phyloP scores from a whole-genome alignment of 1,140 invertebrate genomes.

The Lethrus apterus region DNA sequence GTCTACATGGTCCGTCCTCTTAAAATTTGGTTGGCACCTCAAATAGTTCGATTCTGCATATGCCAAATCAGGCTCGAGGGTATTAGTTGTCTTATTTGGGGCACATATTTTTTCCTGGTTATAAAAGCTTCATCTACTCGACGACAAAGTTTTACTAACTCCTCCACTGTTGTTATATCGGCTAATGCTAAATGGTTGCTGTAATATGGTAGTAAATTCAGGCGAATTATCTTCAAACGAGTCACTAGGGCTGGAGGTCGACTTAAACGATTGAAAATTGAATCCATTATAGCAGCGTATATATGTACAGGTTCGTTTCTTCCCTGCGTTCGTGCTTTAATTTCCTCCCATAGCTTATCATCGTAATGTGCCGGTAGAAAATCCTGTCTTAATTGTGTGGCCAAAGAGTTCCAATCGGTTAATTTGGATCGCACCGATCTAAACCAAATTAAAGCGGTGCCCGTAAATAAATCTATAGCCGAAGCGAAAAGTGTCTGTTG shows the following conservation, averaged over 20 bases:
- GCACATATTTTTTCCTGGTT: too few species aligned
- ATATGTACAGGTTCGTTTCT: conserved; percentile 28
- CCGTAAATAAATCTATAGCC: too few species aligned
- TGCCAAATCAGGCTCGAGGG: too few species aligned
- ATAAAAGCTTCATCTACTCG: too few species aligned
- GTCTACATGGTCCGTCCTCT: too few species aligned
- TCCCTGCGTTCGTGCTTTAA: conserved; percentile 29
- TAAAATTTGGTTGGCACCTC: too few species aligned
- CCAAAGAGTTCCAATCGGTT: conserved; percentile 7
- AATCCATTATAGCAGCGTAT: conserved; percentile 32
- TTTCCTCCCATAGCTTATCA: conserved; percentile 31
- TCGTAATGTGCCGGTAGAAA: conserved; percentile 26
- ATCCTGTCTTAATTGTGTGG: conserved; percentile 5
- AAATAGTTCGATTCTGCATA: too few species aligned
- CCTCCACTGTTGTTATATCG: not conserved
- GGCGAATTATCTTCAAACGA: not conserved
- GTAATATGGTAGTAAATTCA: not conserved
- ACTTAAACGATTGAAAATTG: conserved; percentile 33
- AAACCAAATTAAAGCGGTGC: too few species aligned
- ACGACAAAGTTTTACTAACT: not conserved
- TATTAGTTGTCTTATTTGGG: too few species aligned
- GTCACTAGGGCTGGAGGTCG: conserved; percentile 21
- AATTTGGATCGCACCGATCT: too few species aligned
- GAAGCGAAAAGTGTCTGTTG: too few species aligned
- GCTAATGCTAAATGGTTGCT: not conserved